A percentile compares a stretch with the other conserved stretches of the same genome.
These are phyloP conservation scores for Sylvilagus floridanus DNA, from an alignment of 2,797 vertebrate genomes.

Conservation along the genomic window DNA sequence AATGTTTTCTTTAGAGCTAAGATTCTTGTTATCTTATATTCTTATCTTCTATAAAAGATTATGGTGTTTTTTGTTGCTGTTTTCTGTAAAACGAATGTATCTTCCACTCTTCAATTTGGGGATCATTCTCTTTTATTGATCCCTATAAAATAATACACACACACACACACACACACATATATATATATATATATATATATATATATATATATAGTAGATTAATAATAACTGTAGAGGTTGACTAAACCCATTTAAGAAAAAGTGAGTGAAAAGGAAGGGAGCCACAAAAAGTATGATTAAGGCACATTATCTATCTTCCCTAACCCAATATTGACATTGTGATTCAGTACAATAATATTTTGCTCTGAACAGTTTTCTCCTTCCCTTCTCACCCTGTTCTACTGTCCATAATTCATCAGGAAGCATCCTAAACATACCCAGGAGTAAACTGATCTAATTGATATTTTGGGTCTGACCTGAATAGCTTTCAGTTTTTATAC, in stretches of 20 bases:
- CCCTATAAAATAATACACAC: constrained; percentile 69
- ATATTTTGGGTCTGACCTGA: background rate
- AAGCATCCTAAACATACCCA: background rate
- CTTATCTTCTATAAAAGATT: constrained; percentile 77
- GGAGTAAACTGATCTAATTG: background rate
- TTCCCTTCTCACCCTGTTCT: background rate
- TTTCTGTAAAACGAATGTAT: constrained; percentile 73
- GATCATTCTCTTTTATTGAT: constrained; percentile 82
- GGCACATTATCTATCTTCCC: constrained; percentile 57
- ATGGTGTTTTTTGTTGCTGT: constrained; percentile 53
- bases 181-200: background rate
- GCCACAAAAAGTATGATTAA: constrained; percentile 67
- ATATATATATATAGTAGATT: constrained; percentile 64
- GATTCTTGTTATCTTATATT: constrained; percentile 71
- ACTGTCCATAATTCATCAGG: background rate
- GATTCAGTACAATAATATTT: background rate
- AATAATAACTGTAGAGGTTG: constrained; percentile 72
- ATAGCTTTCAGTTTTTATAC: background rate
- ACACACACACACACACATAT: too few relatives aligned
- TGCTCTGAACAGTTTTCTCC: background rate
- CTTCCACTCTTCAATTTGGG: constrained; percentile 74
- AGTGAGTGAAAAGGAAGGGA: constrained; percentile 78
- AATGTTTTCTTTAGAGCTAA: constrained; percentile 61
- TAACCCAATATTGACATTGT: background rate
- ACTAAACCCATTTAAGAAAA: constrained; percentile 62